phyloP scores from a whole-genome alignment of 2,797 vertebrate genomes.

The Avahi laniger region DNA sequence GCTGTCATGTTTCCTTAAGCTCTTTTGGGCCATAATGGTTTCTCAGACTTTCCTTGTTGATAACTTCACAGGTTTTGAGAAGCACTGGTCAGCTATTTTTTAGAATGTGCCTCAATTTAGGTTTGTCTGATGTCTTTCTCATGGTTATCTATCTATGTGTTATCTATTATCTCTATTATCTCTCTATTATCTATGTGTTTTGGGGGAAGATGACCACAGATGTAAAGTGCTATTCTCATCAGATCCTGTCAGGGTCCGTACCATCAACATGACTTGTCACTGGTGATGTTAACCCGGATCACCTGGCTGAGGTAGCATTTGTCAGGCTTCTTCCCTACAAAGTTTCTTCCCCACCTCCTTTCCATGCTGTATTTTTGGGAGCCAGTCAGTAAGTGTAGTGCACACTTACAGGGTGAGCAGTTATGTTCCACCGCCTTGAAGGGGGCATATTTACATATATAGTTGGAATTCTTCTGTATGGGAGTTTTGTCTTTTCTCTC shows the following conservation, averaged over 20 bases:
- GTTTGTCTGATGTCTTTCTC: background rate
- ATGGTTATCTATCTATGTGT: background rate
- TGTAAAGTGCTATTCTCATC: background rate
- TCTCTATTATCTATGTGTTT: background rate
- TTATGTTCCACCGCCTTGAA: background rate
- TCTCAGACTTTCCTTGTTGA: too few relatives aligned
- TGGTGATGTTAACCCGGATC: background rate
- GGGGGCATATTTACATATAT: background rate
- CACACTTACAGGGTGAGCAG: background rate
- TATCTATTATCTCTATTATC: too few relatives aligned
- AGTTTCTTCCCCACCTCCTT: background rate
- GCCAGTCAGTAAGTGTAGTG: background rate
- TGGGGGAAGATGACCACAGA: background rate
- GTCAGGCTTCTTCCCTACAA: too few relatives aligned
- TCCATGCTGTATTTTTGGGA: background rate
- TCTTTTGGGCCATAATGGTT: too few relatives aligned
- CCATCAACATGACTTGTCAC: background rate
- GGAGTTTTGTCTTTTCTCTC: background rate
- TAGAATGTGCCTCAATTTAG: background rate
- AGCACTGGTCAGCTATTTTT: background rate
- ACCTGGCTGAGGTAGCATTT: background rate
- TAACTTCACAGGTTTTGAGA: background rate
- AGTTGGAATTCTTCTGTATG: background rate
- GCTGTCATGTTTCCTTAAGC: too few relatives aligned
- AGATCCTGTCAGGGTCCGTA: background rate